These are phyloP conservation scores for Meloidogyne chitwoodi DNA, from an alignment of 1,140 invertebrate species.

Conservation along the genomic window DNA sequence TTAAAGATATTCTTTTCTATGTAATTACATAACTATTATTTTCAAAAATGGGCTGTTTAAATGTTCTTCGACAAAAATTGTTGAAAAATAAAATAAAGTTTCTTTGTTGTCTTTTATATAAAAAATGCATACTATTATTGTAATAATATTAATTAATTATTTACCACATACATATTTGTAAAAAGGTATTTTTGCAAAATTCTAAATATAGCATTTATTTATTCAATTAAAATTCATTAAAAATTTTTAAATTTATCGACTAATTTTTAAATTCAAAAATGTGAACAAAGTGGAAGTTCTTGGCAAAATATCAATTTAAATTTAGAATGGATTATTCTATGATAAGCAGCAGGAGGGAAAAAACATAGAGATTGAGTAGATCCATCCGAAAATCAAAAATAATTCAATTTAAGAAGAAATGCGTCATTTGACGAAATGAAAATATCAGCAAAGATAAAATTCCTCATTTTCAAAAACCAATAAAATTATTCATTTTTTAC, in stretches of 20 bases:
- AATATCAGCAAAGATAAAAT: no score
- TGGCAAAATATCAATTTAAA: background rate
- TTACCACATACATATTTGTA: no score
- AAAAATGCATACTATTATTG: background rate
- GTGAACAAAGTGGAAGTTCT: background rate
- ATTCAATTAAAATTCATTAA: no score
- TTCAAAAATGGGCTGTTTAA: background rate
- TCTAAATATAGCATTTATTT: no score
- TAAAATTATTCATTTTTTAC: constrained; percentile 9
- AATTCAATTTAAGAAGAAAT: background rate
- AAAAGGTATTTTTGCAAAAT: no score
- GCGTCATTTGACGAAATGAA: background rate
- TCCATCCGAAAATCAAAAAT: background rate
- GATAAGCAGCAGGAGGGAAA: background rate
- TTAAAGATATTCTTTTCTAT: no score
- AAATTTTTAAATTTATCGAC: no score
- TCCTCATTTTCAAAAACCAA: background rate
- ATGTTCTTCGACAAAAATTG: background rate
- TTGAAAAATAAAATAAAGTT: background rate
- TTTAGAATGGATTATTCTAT: background rate
- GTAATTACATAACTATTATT: background rate
- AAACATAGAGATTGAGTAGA: background rate
- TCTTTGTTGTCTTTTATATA: background rate
- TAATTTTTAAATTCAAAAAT: background rate
- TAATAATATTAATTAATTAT: no score